Conservation (phyloP, 2,113 vertebrate species). For the Jacana jacana region DNA sequence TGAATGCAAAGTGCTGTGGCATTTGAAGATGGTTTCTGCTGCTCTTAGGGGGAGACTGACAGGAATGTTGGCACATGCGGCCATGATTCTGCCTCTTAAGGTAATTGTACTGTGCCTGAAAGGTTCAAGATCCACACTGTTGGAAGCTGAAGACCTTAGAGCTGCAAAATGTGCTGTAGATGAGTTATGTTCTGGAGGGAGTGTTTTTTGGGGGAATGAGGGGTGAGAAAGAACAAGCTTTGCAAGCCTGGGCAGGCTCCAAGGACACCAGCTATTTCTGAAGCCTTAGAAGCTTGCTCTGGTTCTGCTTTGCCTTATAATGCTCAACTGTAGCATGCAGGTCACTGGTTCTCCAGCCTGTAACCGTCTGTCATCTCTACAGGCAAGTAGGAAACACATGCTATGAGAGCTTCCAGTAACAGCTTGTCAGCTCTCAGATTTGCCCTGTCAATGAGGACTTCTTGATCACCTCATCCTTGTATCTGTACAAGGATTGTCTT, state of each 20-base stretch:
- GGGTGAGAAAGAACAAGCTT: background rate
- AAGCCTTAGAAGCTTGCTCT: background rate
- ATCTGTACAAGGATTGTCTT: background rate
- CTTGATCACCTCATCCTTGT: accelerated
- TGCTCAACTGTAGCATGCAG: accelerated
- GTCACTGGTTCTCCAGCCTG: background rate
- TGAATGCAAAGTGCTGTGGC: slow-evolving; percentile 8
- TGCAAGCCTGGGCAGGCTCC: background rate
- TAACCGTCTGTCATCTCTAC: accelerated
- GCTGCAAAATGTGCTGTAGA: background rate
- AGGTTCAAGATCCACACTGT: background rate
- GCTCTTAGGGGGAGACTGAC: slow-evolving; percentile 21
- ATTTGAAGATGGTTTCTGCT: slow-evolving; percentile 57
- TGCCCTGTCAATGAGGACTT: background rate
- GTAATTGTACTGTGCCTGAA: background rate
- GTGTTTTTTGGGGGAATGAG: accelerated
- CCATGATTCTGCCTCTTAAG: background rate
- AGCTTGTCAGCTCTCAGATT: background rate
- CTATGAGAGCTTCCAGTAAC: background rate
- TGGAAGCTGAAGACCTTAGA: background rate
- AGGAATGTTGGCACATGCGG: background rate
- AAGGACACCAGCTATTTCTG: background rate
- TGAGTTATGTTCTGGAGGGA: background rate
- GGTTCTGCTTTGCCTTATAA: background rate
- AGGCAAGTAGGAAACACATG: accelerated